phyloP scores from a whole-genome alignment of 2,113 vertebrate species.

The Empidonax alnorum region DNA sequence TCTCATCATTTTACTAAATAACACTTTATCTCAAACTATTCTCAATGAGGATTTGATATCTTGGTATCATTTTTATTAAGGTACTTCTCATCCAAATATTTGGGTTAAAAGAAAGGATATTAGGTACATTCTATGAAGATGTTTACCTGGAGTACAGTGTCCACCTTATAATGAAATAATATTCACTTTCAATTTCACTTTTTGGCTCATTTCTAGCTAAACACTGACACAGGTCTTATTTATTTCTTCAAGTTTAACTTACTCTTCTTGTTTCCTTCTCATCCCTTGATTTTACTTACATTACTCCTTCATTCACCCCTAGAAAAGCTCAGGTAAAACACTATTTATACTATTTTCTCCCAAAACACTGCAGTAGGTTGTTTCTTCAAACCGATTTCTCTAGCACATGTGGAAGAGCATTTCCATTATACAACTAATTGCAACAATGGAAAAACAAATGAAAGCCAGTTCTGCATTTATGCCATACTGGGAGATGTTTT shows the following conservation, averaged over 20 bases:
- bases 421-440: not conserved
- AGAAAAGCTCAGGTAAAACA: not conserved
- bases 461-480: not conserved
- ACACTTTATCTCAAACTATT: not conserved
- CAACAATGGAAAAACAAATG: not conserved
- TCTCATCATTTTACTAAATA: not conserved
- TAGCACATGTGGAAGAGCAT: fast-evolving
- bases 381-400: not conserved
- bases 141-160: not conserved
- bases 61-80: not conserved
- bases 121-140: not conserved
- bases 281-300: not conserved
- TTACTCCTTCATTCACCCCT: not conserved
- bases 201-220: not conserved
- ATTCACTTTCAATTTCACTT: not conserved
- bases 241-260: not conserved
- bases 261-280: not conserved
- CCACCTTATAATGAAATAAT: not conserved
- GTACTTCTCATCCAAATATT: not conserved
- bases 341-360: not conserved
- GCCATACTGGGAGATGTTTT: not conserved
- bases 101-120: not conserved
- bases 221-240: not conserved
- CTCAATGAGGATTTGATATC: not conserved
- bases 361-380: not conserved